Base-by-base conservation (phyloP, 2,113 vertebrate species). In the Egretta garzetta region DNA sequence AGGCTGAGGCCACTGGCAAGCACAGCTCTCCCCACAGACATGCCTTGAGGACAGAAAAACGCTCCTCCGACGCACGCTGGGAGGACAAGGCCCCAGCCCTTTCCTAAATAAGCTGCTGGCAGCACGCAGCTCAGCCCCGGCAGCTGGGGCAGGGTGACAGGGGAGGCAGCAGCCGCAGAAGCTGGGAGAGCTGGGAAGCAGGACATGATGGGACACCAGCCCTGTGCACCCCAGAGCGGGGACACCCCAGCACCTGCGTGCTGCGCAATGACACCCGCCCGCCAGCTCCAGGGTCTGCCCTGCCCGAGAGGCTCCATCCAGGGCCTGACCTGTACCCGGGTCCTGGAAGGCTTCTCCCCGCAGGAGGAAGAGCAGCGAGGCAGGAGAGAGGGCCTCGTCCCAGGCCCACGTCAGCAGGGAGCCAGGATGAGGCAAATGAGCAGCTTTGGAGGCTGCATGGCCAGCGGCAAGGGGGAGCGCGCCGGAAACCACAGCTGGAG, bases 131-230 rank as follows among this genome's bases (percentile, higher is more conserved):
- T 71, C 8, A 6, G 59, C 32, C 50, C 23, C 2, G 7, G 76
- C 45, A 92, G 41, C 45, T 1, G 5, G 67, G 26, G 52, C 43
- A 68, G 60, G 32, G 32, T 3, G 4, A 24, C 12, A 10, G 20
- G 6, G 12, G 22, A 26, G 37, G 18, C 70, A 79, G 70, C 71
- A 81, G 50, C 56, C 58, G 22, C 21, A 39, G 60, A 59, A 93
- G 23, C 19, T 0, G 0, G 14, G 21, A 88, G 27, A 18, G 35
- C 35, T 3, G 1, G 74, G 27, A 91, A 77, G 6, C 3, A 9
- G 8, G 7, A 62, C 41, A 33, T 1, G 8, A 18, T 3, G 4
- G 21, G n/a, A 86, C 64, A 62, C 9, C 37, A 86, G n/a, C 13
- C 16, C 28, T 9, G 3, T 3, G 8, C 23, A 32, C n/a, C 10